These are phyloP conservation scores for Drosophila sturtevanti DNA, from an alignment of 1,140 invertebrate species.

Conservation along the genomic window DNA sequence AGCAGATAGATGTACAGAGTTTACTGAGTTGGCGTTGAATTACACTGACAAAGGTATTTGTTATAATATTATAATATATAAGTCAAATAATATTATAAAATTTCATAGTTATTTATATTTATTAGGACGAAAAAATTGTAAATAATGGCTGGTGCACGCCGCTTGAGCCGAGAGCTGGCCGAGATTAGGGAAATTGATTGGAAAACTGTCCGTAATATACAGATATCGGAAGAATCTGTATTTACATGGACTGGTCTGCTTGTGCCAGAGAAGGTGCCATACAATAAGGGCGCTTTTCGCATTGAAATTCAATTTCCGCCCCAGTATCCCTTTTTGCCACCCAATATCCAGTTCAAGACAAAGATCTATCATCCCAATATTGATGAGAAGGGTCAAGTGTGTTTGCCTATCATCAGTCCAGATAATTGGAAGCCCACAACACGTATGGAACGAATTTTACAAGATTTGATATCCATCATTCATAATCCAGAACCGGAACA, in stretches of 20 bases:
- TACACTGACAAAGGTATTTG: too few relatives aligned
- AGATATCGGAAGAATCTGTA: slow-evolving; percentile 95
- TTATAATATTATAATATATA: too few relatives aligned
- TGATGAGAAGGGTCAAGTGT: slow-evolving; percentile 99
- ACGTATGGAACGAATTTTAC: slow-evolving; percentile 99
- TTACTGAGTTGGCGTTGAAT: neutral
- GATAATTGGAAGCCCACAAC: slow-evolving; percentile 99
- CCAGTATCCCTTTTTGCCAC: slow-evolving; percentile 99
- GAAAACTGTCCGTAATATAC: slow-evolving; percentile 95
- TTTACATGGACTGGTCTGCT: slow-evolving; percentile 96
- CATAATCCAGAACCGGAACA: slow-evolving; percentile 99
- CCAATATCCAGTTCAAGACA: slow-evolving; percentile 98
- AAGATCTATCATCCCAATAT: slow-evolving; percentile 99
- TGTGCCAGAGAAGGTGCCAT: slow-evolving; percentile 97
- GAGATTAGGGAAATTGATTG: slow-evolving; percentile 89
- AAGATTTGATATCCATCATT: slow-evolving; percentile 96
- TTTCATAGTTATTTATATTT: neutral
- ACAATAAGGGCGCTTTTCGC: slow-evolving; percentile 99
- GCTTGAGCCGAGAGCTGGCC: slow-evolving; percentile 91
- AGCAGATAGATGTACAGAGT: too few relatives aligned
- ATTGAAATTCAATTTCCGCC: slow-evolving; percentile 99
- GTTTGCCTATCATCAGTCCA: slow-evolving; percentile 97
- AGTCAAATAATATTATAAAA: neutral
- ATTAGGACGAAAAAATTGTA: neutral
- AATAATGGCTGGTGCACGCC: slow-evolving; percentile 87